Base-by-base conservation (phyloP, 2,797 vertebrate species). In the Paramormyrops hopkinsi region DNA sequence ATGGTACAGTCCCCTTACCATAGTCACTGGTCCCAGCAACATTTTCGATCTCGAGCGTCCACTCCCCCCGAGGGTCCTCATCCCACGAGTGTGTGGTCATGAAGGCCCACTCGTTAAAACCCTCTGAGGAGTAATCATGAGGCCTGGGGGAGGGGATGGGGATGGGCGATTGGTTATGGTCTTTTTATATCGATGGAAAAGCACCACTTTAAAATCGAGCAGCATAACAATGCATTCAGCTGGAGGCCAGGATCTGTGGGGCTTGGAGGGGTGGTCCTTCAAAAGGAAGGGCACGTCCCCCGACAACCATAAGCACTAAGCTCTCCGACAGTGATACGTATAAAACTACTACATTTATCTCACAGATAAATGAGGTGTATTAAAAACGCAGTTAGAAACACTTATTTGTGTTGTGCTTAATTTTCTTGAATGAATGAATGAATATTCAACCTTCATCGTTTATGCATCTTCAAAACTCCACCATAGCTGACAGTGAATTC, bases 31-130 rank as follows among this genome's bases (percentile, higher is more conserved):
- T 93, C 85, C 95, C 95, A 0, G 90, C 95, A 84, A 95, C 92
- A 73, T 99, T 99, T 92, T 99, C 97, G 0, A 99, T 98, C 94
- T 98, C 98, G 91, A 99, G 96, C n/a, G 94, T 96, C 99, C 99
- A 99, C 14, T 96, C 93, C 11, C 99, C 99, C 0, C 91, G 93
- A 0, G 98, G 97, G 90, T 97, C 96, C 93, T 99, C 99, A 0
- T 99, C 99, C 99, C 99, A 99, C 0, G 97, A 98, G 92, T 99
- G 98, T 0, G 99, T 99, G 0, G 97, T 99, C 99, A 99, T 99
- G 94, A 99, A 99, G 86, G 98, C 98, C 98, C 99, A 99, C 95
- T 99, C 98, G 0, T 96, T 99, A 92, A 99, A 99, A 87, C 98
- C 99, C 2, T 99, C 99, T 0, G 97, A 98, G 0, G 99, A 99